phyloP scores from a whole-genome alignment of 2,113 vertebrate species.

The Oxyruncus cristatus region DNA sequence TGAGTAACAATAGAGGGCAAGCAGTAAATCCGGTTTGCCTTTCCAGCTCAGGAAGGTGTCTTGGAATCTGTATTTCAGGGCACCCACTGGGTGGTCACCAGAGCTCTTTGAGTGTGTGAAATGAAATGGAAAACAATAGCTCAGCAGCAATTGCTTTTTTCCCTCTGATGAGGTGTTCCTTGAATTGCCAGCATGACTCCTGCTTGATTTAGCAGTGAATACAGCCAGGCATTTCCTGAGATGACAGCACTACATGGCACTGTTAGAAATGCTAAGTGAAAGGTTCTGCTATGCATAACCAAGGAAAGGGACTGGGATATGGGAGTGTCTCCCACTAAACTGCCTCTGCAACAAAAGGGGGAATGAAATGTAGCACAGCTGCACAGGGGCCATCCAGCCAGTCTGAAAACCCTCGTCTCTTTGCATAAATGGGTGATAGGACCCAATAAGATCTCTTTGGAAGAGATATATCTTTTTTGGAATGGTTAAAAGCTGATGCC shows the following conservation, averaged over 20 bases:
- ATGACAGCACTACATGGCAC: neutral
- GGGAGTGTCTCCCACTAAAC: slow-evolving; percentile 10
- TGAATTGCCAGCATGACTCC: slow-evolving; percentile 57
- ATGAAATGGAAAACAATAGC: slow-evolving; percentile 66
- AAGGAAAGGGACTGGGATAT: neutral
- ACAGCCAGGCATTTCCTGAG: slow-evolving; percentile 64
- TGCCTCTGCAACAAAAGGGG: slow-evolving; percentile 3
- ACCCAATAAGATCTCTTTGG: neutral
- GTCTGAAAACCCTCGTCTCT: neutral
- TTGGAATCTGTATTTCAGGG: slow-evolving; percentile 43
- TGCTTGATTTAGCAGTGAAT: slow-evolving; percentile 56
- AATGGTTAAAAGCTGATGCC: neutral
- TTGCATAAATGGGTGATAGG: neutral
- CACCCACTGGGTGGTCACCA: slow-evolving; percentile 64
- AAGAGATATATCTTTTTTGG: neutral
- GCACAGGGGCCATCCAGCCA: neutral
- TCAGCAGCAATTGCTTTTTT: slow-evolving; percentile 50
- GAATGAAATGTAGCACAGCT: slow-evolving; percentile 18
- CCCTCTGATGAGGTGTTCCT: slow-evolving; percentile 56
- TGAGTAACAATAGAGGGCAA: slow-evolving; percentile 22
- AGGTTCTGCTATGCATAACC: slow-evolving; percentile 1
- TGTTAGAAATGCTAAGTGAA: slow-evolving; percentile 45
- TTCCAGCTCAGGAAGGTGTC: slow-evolving; percentile 41
- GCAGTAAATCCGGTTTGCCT: slow-evolving; percentile 54
- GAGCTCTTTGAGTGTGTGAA: slow-evolving; percentile 64